phyloP scores from a whole-genome alignment of 2,113 vertebrate genomes.

The Acrocephalus arundinaceus region DNA sequence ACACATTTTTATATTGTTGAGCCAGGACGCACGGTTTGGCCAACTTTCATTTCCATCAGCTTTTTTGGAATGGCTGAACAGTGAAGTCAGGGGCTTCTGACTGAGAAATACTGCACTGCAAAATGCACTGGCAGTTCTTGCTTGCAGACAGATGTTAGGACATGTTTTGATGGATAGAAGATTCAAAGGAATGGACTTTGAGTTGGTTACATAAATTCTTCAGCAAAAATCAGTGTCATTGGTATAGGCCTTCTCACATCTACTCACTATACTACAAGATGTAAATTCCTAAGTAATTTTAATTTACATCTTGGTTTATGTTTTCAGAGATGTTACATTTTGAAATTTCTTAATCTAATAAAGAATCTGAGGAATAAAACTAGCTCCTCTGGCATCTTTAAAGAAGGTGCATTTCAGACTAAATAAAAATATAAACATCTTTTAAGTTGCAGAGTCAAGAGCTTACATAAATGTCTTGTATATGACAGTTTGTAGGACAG shows the following conservation, averaged over 20 bases:
- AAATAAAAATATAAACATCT: slow-evolving; percentile 11
- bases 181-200: background rate
- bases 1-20: slow-evolving; percentile 58
- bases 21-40: background rate
- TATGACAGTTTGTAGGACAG: slow-evolving; percentile 41
- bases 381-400: background rate
- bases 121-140: background rate
- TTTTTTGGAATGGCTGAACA: background rate
- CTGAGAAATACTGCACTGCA: background rate
- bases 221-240: background rate
- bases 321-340: slow-evolving; percentile 3
- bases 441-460: slow-evolving; percentile 32
- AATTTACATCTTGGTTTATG: background rate
- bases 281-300: background rate
- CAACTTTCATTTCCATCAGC: background rate
- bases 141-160: background rate
- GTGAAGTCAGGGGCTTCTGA: background rate
- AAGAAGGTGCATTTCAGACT: background rate
- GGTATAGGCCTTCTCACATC: slow-evolving; percentile 15
- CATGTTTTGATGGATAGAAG: background rate
- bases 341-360: slow-evolving; percentile 1
- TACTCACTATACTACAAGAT: background rate
- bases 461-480: slow-evolving; percentile 12
- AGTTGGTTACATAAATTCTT: background rate
- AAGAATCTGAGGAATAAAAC: slow-evolving; percentile 4